Percentiles rank a stretch among this genome's conserved stretches.
phyloP scores from a whole-genome alignment of 2,113 vertebrate species.

The Zosterops hypoxanthus region DNA sequence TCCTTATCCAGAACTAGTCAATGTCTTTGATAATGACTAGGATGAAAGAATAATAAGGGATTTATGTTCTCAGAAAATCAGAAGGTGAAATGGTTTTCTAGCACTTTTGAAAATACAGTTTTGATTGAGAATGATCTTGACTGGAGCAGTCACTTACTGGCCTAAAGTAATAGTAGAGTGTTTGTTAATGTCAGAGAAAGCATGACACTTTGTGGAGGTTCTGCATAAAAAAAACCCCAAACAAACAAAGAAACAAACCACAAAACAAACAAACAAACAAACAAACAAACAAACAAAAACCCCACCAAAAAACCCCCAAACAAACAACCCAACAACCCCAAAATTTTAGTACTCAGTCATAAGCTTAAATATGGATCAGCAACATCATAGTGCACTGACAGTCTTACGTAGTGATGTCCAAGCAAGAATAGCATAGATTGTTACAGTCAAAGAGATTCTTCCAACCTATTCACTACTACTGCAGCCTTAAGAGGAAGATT shows the following conservation, averaged over 20 bases:
- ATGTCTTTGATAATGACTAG: background rate
- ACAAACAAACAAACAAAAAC: background rate
- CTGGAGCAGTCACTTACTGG: background rate
- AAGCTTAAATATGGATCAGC: background rate
- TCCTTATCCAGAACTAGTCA: background rate
- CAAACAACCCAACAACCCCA: background rate
- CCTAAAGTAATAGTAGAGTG: background rate
- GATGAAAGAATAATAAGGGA: background rate
- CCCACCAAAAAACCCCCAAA: background rate
- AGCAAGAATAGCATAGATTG: background rate
- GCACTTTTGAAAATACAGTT: background rate
- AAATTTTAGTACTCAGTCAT: background rate
- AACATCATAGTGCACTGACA: background rate
- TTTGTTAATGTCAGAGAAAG: background rate
- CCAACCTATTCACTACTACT: background rate
- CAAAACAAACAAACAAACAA: background rate
- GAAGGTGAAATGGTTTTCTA: background rate
- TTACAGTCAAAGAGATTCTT: background rate
- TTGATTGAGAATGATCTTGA: background rate
- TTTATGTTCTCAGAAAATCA: background rate
- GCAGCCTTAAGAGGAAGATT: background rate
- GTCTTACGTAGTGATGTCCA: accelerated
- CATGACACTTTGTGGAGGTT: background rate
- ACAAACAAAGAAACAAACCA: background rate
- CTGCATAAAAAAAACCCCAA: background rate